Evolutionary conservation across 2,888 invertebrate species (phyloP), one percentile per base, ranked within the genome.

Genomic region (Sesamia inferens): DNA sequence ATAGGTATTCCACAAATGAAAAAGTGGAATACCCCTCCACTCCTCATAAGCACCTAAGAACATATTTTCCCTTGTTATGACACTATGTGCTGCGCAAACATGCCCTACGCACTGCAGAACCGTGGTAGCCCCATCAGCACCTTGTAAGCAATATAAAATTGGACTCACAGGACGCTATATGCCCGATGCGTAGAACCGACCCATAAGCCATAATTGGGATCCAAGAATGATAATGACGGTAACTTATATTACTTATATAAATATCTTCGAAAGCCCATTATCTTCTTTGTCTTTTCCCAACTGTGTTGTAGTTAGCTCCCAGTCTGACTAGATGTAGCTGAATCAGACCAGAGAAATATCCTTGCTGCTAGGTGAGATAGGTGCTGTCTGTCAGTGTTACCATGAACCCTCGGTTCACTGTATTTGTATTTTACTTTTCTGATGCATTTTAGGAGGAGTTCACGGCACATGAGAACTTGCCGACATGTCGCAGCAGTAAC

Each of bases 381-480:
- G 22, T 3, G 7, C 44, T 63, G 16, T n/a, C n/a, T n/a, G 31
- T 19, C 7, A 19, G 47, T 31, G 8, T 65, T 65, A 31, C n/a
- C 31, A 39, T 51, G 6, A 2, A 44, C 0, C 2, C 44, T 13
- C 4, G 2, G 10, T 54, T 51, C n/a, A n/a, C n/a, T n/a, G n/a
- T n/a, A n/a, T 14, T 31, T 31, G 31, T 31, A 31, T 31, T 31
- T 31, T 31, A 31, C 1, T 31, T 31, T 48, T 54, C 13, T 51
- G 0, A 0, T 69, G 24, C 0, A 24, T 66, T 78, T 75, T 67
- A 76, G 91, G 87, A 88, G 10, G 86, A 87, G 19, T 90, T 89
- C 55, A 76, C 71, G 0, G 86, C 85, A 44, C 91, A 91, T 57
- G 88, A 87, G 42, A 74, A 71, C 47, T 62, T 83, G 47, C 83